Evolutionary conservation across 2,113 vertebrate species (phyloP).

Genomic region (Poicephalus gulielmi): DNA sequence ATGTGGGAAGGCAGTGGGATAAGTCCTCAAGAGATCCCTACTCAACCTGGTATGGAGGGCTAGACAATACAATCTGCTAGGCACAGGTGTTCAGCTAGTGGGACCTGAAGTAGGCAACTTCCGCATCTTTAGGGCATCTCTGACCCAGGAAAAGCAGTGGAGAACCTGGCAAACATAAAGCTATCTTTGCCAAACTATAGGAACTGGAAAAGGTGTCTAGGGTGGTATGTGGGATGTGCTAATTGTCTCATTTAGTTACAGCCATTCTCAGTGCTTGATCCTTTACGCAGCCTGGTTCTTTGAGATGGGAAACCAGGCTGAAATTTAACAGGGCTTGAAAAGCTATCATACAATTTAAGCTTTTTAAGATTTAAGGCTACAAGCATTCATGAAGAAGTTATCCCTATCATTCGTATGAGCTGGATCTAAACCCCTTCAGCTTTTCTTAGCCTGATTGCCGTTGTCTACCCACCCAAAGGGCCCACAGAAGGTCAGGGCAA

Average conservation of each 20-base stretch:
- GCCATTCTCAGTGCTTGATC: not conserved
- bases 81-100: not conserved
- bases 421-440: not conserved
- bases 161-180: not conserved
- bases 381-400: constrained; percentile 21
- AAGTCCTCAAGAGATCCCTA: not conserved
- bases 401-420: not conserved
- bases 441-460: not conserved
- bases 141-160: not conserved
- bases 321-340: constrained; percentile 1
- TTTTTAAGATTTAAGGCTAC: constrained; percentile 6
- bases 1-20: not conserved
- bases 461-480: not conserved
- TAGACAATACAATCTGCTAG: not conserved
- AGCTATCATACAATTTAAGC: not conserved
- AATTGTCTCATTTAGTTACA: not conserved
- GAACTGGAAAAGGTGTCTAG: not conserved
- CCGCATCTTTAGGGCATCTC: not conserved
- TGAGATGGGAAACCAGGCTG: not conserved
- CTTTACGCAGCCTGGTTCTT: not conserved
- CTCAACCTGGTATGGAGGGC: not conserved
- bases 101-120: not conserved
- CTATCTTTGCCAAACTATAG: not conserved
- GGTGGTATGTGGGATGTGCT: no score
- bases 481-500: not conserved